Base-by-base conservation (phyloP, 2,888 invertebrate species). In the Listrodromus nycthemerus region DNA sequence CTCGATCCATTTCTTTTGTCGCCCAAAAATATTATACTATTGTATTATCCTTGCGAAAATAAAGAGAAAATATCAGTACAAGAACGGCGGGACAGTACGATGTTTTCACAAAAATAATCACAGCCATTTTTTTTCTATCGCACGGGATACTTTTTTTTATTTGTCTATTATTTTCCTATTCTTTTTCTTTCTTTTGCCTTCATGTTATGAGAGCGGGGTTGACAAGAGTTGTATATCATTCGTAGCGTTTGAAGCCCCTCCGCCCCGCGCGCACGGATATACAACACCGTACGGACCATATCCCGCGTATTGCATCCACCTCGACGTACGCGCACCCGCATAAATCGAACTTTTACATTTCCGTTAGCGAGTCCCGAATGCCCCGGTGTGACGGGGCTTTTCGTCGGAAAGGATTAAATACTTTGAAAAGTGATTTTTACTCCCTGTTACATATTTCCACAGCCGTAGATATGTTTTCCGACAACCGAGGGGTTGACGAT, bases 311-410 rank as follows among this genome's bases (percentile, higher is more conserved):
- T 41, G 52, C 21, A 61, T 50, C 66, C 41, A 83, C 82, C 84
- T 85, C 86, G 86, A 86, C 86, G 89, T 87, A 87, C 89, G 89
- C 89, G 88, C 86, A 74, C 83, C 86, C 87, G 89, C 91, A 91
- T 92, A 92, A 92, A 92, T 92, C 91, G 91, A 92, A 92, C 90
- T 92, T 91, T 91, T 91, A 90, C 91, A 92, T 92, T 92, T 92
- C 91, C 91, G 91, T 88, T 88, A 88, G 88, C 87, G 90, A 89
- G 66, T 71, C 77, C 58, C 73, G 77, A 52, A 24, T 73, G 48
- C 13, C 48, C 27, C 48, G 45, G 58, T n/a, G 61, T 55, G 45
- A 55, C 80, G 52, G 81, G 65, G 70, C 70, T 84, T 82, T 78
- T 78, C 78, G 65, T 75, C 77, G 66, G 45, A 65, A 70, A 75